Percentiles rank a stretch among this genome's conserved stretches.
Conservation (phyloP, 2,797 vertebrate species). For the Prionace glauca region DNA sequence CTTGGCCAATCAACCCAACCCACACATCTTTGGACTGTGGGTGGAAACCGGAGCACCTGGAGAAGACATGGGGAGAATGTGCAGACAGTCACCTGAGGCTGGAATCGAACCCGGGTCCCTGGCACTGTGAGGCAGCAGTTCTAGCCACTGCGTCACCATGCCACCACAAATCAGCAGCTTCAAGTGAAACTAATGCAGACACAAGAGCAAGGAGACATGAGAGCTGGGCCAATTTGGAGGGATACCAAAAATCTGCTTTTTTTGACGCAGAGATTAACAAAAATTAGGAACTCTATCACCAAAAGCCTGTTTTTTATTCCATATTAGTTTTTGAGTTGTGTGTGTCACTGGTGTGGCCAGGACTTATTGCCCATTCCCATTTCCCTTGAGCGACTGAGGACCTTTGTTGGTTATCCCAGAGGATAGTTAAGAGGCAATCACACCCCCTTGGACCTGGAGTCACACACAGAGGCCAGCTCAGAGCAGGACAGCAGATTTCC, state of each 20-base stretch:
- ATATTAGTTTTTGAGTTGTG: neutral
- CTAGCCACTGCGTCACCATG: no score
- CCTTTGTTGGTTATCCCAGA: neutral
- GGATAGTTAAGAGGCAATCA: neutral
- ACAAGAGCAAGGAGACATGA: neutral
- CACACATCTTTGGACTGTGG: no score
- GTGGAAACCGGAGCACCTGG: no score
- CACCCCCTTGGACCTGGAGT: neutral
- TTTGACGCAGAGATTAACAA: neutral
- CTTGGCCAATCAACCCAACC: no score
- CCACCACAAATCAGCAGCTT: neutral
- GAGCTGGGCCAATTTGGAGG: neutral
- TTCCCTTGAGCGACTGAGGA: neutral
- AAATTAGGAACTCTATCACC: neutral
- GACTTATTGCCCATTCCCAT: neutral
- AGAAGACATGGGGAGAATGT: no score
- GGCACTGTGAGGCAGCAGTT: no score
- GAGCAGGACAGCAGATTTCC: neutral
- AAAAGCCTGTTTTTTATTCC: neutral
- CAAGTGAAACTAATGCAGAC: neutral
- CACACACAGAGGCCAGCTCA: neutral
- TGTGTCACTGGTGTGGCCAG: neutral
- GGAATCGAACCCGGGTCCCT: no score
- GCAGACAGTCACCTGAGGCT: no score
- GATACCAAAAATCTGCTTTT: neutral